phyloP scores from a whole-genome alignment of 2,113 vertebrate species.

The Thalassoma bifasciatum region DNA sequence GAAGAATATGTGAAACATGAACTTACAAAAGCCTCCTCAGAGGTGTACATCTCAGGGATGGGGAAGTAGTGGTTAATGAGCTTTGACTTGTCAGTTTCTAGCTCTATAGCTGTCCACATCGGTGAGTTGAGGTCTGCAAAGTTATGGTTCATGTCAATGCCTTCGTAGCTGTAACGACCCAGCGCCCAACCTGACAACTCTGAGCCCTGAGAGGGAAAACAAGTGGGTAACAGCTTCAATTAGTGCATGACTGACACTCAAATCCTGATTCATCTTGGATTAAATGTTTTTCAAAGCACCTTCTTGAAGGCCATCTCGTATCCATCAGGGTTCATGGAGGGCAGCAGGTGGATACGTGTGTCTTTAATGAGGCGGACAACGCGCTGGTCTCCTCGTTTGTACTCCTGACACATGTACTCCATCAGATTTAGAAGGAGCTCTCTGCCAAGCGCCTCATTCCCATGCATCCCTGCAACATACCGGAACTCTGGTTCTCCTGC shows the following conservation, averaged over 20 bases:
- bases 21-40: conserved; percentile 88
- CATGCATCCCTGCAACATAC: conserved; percentile 93
- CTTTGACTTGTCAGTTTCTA: conserved; percentile 86
- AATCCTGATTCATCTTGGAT: not conserved
- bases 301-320: conserved; percentile 92
- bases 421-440: conserved; percentile 92
- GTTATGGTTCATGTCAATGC: conserved; percentile 94
- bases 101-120: conserved; percentile 91
- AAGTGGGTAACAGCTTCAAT: not conserved
- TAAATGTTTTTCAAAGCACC: conserved; percentile 70
- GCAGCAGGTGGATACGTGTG: conserved; percentile 94
- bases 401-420: conserved; percentile 94
- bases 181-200: conserved; percentile 91
- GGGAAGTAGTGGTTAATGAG: conserved; percentile 93
- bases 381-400: conserved; percentile 87
- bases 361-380: conserved; percentile 87
- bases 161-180: conserved; percentile 93
- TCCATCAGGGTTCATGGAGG: conserved; percentile 93
- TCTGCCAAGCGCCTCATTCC: conserved; percentile 91
- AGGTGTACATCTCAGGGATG: conserved; percentile 89
- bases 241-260: not conserved
- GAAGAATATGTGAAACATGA: not conserved
- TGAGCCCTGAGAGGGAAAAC: conserved; percentile 83
- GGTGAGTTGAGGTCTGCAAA: conserved; percentile 92
- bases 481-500: conserved; percentile 94